Evolutionary conservation across 2,888 invertebrate species (phyloP).

Genomic region (Octodonta nipae): DNA sequence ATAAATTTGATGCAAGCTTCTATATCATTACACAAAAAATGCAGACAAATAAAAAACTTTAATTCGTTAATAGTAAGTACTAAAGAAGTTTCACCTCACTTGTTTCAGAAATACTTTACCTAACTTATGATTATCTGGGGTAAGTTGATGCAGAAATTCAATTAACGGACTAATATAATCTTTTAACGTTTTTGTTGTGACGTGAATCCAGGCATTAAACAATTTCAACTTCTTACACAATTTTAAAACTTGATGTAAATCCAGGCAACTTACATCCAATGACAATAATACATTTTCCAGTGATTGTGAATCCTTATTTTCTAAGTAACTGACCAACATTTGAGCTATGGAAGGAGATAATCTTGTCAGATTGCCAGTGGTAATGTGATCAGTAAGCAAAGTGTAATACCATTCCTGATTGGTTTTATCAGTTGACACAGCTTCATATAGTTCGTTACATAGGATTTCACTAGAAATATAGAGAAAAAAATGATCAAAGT

Average conservation of each 20-base stretch:
- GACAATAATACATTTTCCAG: constrained; percentile 60
- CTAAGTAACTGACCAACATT: constrained; percentile 55
- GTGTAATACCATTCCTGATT: constrained; percentile 45
- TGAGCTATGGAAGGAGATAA: constrained; percentile 61
- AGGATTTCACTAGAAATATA: constrained; percentile 39
- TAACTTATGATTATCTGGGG: constrained; percentile 41
- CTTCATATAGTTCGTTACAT: constrained; percentile 52
- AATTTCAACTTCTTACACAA: constrained; percentile 43
- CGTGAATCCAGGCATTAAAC: constrained; percentile 59
- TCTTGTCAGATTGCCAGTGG: constrained; percentile 45
- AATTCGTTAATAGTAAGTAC: too few species aligned
- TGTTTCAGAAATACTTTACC: too few species aligned
- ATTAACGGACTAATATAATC: constrained; percentile 65
- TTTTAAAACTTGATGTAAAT: constrained; percentile 55
- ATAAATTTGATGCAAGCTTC: too few species aligned
- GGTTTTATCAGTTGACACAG: constrained; percentile 37
- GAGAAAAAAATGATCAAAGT: too few species aligned
- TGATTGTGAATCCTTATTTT: constrained; percentile 43
- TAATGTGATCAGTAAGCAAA: constrained; percentile 56
- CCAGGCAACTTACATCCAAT: constrained; percentile 59
- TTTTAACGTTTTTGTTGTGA: constrained; percentile 60
- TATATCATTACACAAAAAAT: too few species aligned
- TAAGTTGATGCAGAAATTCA: constrained; percentile 46
- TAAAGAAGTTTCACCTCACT: too few species aligned
- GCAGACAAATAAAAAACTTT: too few species aligned